Percentiles rank a stretch among this genome's conserved stretches.
These are phyloP conservation scores for Leuctra nigra DNA, from an alignment of 2,888 invertebrate genomes.

Conservation along the genomic window DNA sequence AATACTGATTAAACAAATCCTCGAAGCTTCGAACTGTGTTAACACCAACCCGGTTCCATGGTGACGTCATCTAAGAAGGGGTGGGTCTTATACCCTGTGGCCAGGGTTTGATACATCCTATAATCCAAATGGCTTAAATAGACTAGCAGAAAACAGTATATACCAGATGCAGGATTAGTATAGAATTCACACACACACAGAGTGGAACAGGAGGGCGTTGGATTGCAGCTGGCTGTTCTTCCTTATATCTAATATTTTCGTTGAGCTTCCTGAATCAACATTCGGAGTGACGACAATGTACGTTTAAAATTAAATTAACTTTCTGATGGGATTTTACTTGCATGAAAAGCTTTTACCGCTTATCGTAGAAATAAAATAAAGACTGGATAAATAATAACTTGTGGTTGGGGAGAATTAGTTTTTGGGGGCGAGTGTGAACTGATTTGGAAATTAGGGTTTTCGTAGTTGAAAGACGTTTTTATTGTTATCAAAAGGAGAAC, in stretches of 20 bases:
- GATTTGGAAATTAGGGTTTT: too few species aligned
- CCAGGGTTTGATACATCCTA: background rate
- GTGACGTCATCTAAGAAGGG: background rate
- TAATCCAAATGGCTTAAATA: background rate
- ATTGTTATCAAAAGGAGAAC: too few species aligned
- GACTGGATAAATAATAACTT: too few species aligned
- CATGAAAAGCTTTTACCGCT: background rate
- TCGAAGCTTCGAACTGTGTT: background rate
- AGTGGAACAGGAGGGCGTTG: background rate
- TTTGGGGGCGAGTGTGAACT: too few species aligned
- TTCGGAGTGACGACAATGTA: background rate
- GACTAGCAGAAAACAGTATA: background rate
- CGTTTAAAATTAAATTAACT: constrained; percentile 12
- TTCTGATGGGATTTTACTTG: background rate
- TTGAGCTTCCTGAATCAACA: background rate
- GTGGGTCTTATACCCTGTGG: background rate
- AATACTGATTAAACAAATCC: constrained; percentile 8
- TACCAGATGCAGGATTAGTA: constrained; percentile 4
- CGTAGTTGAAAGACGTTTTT: too few species aligned
- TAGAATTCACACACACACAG: constrained; percentile 6
- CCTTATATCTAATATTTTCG: background rate
- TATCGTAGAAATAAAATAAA: too few species aligned
- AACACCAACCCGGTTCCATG: background rate
- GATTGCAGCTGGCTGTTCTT: background rate
- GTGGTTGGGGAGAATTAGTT: too few species aligned